phyloP scores from a whole-genome alignment of 1,140 invertebrate species.

The Sitodiplosis mosellana region DNA sequence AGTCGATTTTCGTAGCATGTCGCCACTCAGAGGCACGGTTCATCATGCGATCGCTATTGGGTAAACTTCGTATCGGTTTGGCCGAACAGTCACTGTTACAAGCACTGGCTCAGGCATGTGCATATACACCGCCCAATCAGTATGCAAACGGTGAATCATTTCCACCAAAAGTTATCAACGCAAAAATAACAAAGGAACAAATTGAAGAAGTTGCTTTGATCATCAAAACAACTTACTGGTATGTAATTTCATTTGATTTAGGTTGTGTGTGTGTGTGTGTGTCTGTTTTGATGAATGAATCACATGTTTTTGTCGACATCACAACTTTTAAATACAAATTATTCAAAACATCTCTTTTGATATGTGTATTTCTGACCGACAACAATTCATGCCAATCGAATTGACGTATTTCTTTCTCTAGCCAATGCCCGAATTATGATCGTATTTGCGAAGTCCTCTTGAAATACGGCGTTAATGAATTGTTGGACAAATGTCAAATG shows the following conservation, averaged over 20 bases:
- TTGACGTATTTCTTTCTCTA: slow-evolving; percentile 22
- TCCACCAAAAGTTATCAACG: slow-evolving; percentile 43
- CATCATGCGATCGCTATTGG: slow-evolving; percentile 58
- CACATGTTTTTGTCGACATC: no score
- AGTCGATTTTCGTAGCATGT: slow-evolving; percentile 83
- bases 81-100: slow-evolving; percentile 92
- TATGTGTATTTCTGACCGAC: slow-evolving; percentile 1
- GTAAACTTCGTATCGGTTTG: slow-evolving; percentile 73
- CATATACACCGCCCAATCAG: slow-evolving; percentile 44
- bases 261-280: no score
- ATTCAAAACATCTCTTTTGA: background rate
- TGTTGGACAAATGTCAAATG: slow-evolving; percentile 71
- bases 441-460: slow-evolving; percentile 66
- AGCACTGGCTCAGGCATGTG: slow-evolving; percentile 73
- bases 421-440: slow-evolving; percentile 94
- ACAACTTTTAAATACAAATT: background rate
- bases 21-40: slow-evolving; percentile 78
- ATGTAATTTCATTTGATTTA: slow-evolving; percentile 14
- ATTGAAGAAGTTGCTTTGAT: slow-evolving; percentile 59
- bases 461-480: slow-evolving; percentile 54
- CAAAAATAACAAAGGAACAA: slow-evolving; percentile 59
- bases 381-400: no score
- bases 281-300: no score
- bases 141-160: slow-evolving; percentile 28
- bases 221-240: slow-evolving; percentile 89